Evolutionary conservation across 2,888 invertebrate genomes (phyloP), one percentile per base, ranked within the genome.

Genomic region (Glaucopsyche alexis): DNA sequence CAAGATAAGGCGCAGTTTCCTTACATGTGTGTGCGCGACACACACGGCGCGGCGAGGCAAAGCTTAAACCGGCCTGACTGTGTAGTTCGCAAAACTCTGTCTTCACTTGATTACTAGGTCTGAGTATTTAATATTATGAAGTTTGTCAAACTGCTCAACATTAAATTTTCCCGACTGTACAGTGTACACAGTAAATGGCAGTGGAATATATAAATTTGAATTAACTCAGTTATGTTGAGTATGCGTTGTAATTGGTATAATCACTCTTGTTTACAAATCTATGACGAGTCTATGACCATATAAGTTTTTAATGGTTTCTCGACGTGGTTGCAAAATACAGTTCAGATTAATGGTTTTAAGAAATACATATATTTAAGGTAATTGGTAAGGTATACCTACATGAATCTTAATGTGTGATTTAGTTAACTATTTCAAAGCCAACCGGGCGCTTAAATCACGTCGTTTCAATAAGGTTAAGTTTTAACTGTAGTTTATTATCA

Each of bases 221-320:
- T 60, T 60, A 60, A 60, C 7, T 13, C 13, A 13, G 19, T 9
- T 38, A 60, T 13, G 60, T 60, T 7, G 7, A 29, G 14, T 73
- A 76, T 75, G 70, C 71, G 52, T 71, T 71, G 70, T 76, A 78
- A 78, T 76, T 77, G 78, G 76, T 76, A 75, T 78, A 77, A 77
- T 77, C 75, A 73, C 67, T 76, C 78, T 77, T 75, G 77, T 75
- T 76, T 76, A 77, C 77, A 75, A 79, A 77, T 75, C 74, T 72
- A n/a, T 60, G 29, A 77, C 77, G 74, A 79, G 76, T 75, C 74
- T 72, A n/a, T 60, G 29, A 16, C 77, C 78, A 72, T 79, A 78
- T 79, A 77, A 75, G 78, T 49, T 74, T 76, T 75, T 77, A 75
- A 77, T 78, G 75, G 74, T 29, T 29, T 13, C 29, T 60, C 60